Percentiles rank a stretch among this genome's conserved stretches.
phyloP scores from a whole-genome alignment of 2,797 vertebrate species.

The Poliocrania exsul region DNA sequence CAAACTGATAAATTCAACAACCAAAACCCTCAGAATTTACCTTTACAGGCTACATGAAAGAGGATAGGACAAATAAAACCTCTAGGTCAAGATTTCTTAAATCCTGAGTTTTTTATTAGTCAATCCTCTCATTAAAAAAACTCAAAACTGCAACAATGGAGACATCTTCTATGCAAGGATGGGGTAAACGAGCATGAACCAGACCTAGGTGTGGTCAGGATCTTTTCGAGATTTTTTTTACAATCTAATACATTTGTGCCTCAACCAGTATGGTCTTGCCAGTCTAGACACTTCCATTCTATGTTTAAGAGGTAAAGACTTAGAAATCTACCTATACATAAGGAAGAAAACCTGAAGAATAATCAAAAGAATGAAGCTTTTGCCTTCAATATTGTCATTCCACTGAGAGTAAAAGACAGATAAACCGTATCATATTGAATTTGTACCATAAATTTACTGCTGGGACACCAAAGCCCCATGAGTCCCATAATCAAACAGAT shows the following conservation, averaged over 20 bases:
- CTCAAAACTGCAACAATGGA: not conserved
- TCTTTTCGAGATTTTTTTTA: not conserved
- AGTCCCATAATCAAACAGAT: not conserved
- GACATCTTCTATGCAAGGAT: not conserved
- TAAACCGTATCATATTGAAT: too few relatives aligned
- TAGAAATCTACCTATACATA: not conserved
- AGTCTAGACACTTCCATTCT: not conserved
- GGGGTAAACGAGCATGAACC: not conserved
- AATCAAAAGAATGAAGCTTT: not conserved
- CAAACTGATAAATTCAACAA: not conserved
- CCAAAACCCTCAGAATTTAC: not conserved
- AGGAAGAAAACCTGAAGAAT: not conserved
- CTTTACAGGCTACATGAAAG: not conserved
- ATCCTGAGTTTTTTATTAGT: not conserved
- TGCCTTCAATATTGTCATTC: not conserved
- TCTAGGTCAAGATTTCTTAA: not conserved
- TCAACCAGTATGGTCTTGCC: not conserved
- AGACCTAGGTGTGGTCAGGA: accelerated
- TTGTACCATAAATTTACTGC: not conserved
- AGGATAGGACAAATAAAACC: not conserved
- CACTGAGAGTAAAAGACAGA: not conserved
- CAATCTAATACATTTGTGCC: not conserved
- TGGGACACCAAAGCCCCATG: not conserved
- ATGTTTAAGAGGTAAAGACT: not conserved
- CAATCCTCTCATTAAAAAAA: not conserved